These are phyloP conservation scores for Danio tinwini DNA, from an alignment of 2,797 vertebrate genomes.

Conservation along the genomic window DNA sequence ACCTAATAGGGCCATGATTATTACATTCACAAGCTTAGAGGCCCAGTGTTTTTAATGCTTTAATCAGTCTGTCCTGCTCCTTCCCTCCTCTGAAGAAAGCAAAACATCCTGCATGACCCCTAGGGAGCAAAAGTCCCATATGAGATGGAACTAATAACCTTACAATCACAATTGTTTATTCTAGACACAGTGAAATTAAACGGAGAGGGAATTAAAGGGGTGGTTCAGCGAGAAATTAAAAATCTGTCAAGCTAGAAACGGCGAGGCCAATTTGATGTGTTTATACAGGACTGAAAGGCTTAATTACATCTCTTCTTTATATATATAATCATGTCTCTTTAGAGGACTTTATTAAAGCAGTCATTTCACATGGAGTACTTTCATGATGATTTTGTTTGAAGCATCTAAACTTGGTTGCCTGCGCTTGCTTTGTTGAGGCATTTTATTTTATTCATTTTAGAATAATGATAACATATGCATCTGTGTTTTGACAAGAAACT, in stretches of 20 bases:
- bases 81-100: neutral
- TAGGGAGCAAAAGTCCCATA: conserved; percentile 13
- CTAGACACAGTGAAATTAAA: conserved; percentile 24
- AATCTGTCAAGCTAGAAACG: too few species aligned
- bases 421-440: too few species aligned
- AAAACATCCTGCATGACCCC: conserved; percentile 1
- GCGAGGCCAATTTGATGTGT: neutral
- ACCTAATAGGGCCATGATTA: conserved; percentile 66
- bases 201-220: neutral
- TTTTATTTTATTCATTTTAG: too few species aligned
- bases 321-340: neutral
- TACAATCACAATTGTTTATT: conserved; percentile 7
- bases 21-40: conserved; percentile 26
- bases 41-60: conserved; percentile 23
- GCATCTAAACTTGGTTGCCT: too few species aligned
- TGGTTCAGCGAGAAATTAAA: neutral
- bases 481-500: too few species aligned
- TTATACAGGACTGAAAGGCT: neutral
- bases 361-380: neutral
- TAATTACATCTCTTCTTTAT: neutral
- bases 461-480: too few species aligned
- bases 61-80: conserved; percentile 28
- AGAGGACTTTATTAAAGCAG: neutral
- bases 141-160: conserved; percentile 15
- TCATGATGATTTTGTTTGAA: too few species aligned